phyloP scores from a whole-genome alignment of 2,888 invertebrate species.

The Rhorus exstirpatorius region DNA sequence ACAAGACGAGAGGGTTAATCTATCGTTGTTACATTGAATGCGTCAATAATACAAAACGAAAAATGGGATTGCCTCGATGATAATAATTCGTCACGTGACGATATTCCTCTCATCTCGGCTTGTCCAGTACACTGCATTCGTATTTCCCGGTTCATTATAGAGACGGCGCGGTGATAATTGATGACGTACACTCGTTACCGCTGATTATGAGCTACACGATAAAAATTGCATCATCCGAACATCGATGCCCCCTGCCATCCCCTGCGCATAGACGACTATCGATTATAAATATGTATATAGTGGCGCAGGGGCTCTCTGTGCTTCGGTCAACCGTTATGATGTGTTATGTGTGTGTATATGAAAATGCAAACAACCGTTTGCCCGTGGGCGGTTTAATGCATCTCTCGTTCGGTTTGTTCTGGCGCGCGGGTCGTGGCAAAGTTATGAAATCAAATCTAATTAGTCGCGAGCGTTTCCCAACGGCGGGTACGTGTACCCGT shows the following conservation, averaged over 20 bases:
- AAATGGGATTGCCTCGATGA: slow-evolving; percentile 4
- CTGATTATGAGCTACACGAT: slow-evolving; percentile 77
- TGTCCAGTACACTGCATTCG: slow-evolving; percentile 17
- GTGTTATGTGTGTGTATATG: slow-evolving; percentile 75
- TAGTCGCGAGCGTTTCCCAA: slow-evolving; percentile 78
- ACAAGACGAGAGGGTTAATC: not conserved
- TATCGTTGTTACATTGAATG: not conserved
- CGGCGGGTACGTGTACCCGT: slow-evolving; percentile 44
- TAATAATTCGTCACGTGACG: slow-evolving; percentile 39
- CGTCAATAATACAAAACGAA: slow-evolving; percentile 13
- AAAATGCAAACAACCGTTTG: slow-evolving; percentile 82
- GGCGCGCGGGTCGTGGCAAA: slow-evolving; percentile 78
- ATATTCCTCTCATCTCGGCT: slow-evolving; percentile 2
- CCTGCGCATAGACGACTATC: not conserved
- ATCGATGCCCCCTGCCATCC: slow-evolving; percentile 35
- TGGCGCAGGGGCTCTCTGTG: slow-evolving; percentile 57
- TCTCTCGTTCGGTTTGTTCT: slow-evolving; percentile 76
- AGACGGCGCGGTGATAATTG: slow-evolving; percentile 76
- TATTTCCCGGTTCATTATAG: slow-evolving; percentile 76
- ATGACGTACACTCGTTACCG: slow-evolving; percentile 77
- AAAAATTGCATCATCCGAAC: slow-evolving; percentile 62
- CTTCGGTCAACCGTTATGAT: slow-evolving; percentile 69
- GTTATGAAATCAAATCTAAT: slow-evolving; percentile 83
- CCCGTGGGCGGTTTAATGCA: slow-evolving; percentile 77
- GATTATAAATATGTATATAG: too few species aligned